A percentile compares a stretch with the other conserved stretches of the same genome.
phyloP scores from a whole-genome alignment of 53 echinoderm and acorn worm species.

The Paelopatides confundens region DNA sequence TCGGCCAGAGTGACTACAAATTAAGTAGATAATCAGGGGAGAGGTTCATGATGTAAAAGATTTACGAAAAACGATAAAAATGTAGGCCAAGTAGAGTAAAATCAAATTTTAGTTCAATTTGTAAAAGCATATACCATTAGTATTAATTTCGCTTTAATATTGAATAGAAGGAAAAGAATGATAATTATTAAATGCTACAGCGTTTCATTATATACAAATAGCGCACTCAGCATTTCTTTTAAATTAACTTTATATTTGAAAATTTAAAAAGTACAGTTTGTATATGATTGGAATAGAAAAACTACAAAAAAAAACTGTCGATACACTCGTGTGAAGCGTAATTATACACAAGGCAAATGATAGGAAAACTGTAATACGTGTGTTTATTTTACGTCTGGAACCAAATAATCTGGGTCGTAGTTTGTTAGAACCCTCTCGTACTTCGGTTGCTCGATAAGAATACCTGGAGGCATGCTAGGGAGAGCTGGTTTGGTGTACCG shows the following conservation, averaged over 20 bases:
- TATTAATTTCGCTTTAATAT: too few species aligned
- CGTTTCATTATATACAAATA: neutral
- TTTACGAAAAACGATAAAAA: too few species aligned
- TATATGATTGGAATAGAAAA: too few species aligned
- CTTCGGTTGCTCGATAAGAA: neutral
- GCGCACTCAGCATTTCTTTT: neutral
- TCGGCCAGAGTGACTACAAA: too few species aligned
- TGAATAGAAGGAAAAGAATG: neutral
- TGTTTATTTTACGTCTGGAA: conserved; percentile 18
- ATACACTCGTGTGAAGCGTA: neutral
- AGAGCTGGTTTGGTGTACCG: conserved; percentile 29
- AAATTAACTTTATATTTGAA: too few species aligned
- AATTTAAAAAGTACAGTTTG: too few species aligned
- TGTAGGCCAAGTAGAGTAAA: too few species aligned
- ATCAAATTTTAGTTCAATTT: too few species aligned
- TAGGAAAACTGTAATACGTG: neutral
- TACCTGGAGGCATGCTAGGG: conserved; percentile 27
- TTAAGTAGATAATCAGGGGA: too few species aligned
- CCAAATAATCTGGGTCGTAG: conserved; percentile 20
- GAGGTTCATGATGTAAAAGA: too few species aligned
- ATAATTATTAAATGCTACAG: neutral
- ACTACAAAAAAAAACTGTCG: neutral
- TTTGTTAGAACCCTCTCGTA: conserved; percentile 8
- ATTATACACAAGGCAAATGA: neutral
- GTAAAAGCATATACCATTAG: too few species aligned